Percentiles rank a stretch among this genome's conserved stretches.
Conservation (phyloP, 35 echinoderm and acorn worm genomes). For the Heliocidaris tuberculata region DNA sequence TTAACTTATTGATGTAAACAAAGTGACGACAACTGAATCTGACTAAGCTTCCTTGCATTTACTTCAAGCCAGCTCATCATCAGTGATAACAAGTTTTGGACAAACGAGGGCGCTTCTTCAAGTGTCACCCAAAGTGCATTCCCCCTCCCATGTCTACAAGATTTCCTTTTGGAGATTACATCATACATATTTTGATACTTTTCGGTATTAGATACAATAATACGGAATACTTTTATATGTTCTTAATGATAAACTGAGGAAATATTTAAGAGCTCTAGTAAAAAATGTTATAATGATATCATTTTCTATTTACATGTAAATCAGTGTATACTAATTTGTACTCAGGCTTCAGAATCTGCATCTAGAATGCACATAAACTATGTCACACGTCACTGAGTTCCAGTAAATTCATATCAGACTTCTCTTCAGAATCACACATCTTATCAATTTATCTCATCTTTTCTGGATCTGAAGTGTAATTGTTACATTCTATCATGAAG, state of each 20-base stretch:
- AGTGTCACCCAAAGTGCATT: conserved; percentile 35
- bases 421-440: not conserved
- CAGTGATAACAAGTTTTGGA: conserved; percentile 36
- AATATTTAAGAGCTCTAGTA: not conserved
- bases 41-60: conserved; percentile 47
- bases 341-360: not conserved
- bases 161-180: conserved; percentile 7
- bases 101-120: not conserved
- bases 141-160: conserved; percentile 24
- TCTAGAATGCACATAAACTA: not conserved
- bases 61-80: conserved; percentile 28
- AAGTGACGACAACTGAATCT: conserved; percentile 33
- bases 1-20: conserved; percentile 46
- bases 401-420: not conserved
- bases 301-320: not conserved
- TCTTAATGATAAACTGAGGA: too few species aligned
- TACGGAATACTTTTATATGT: too few species aligned
- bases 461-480: not conserved
- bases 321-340: not conserved
- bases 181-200: not conserved
- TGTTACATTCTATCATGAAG: not conserved
- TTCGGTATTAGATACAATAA: not conserved
- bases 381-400: not conserved
- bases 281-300: not conserved
- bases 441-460: conserved; percentile 6